These are phyloP conservation scores for Anorthoa munda DNA, from an alignment of 2,888 invertebrate species.

Conservation along the genomic window DNA sequence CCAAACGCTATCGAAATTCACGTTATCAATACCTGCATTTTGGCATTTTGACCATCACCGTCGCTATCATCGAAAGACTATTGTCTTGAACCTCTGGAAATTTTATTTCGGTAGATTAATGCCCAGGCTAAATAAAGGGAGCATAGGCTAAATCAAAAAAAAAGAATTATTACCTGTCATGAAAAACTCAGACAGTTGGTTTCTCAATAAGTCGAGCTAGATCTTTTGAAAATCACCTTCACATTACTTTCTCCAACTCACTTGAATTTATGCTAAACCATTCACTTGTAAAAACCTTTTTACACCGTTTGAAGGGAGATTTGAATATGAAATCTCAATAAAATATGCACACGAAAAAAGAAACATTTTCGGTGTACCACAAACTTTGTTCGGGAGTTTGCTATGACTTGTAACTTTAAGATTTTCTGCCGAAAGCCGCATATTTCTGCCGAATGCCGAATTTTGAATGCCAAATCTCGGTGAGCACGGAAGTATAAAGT, in stretches of 20 bases:
- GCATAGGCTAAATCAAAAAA: no score
- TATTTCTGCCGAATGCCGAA: no score
- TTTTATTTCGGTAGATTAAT: no score
- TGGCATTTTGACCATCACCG: no score
- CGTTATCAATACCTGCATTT: no score
- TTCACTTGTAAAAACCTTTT: constrained; percentile 55
- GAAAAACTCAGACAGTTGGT: not conserved
- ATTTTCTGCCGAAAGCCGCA: constrained; percentile 47
- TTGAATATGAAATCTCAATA: constrained; percentile 72
- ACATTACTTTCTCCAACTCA: constrained; percentile 36
- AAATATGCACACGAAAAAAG: constrained; percentile 73
- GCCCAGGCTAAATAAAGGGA: no score
- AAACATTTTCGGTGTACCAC: constrained; percentile 62
- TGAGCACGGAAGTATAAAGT: constrained; percentile 47
- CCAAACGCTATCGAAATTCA: no score
- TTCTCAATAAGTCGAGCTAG: not conserved
- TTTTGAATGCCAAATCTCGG: constrained; percentile 39
- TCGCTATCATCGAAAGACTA: no score
- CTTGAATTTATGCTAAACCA: constrained; percentile 46
- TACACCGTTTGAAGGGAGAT: constrained; percentile 52
- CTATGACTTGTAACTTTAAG: constrained; percentile 67
- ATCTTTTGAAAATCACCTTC: constrained; percentile 2
- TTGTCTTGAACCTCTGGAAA: no score
- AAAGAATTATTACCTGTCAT: no score
- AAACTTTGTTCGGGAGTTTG: constrained; percentile 65